Percentiles rank a stretch among this genome's conserved stretches.
Conservation (phyloP, 1,140 invertebrate genomes). For the Cyphomyrmex costatus region DNA sequence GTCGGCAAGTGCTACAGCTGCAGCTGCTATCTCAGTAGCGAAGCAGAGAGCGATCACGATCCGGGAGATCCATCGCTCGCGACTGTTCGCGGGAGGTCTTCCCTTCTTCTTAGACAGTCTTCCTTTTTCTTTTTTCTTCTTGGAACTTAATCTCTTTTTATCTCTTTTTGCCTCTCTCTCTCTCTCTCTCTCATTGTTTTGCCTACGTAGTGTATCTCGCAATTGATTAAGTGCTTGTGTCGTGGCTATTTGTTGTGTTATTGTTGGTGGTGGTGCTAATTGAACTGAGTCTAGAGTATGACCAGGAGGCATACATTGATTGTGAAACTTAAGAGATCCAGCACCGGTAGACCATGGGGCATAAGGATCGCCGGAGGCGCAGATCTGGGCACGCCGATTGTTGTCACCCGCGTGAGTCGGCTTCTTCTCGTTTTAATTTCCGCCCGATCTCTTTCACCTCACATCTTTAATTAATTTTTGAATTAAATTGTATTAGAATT, state of each 20-base stretch:
- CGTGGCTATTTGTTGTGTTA: slow-evolving; percentile 33
- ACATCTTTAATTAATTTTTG: neutral
- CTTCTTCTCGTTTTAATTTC: slow-evolving; percentile 43
- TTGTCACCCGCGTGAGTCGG: slow-evolving; percentile 95
- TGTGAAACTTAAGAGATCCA: slow-evolving; percentile 92
- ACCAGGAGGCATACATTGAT: slow-evolving; percentile 91
- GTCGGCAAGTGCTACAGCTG: slow-evolving; percentile 69
- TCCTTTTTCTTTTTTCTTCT: neutral
- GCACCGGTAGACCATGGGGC: slow-evolving; percentile 94
- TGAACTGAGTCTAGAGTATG: slow-evolving; percentile 79
- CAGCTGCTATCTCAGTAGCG: slow-evolving; percentile 68
- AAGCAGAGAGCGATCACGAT: slow-evolving; percentile 64
- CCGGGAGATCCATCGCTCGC: slow-evolving; percentile 51
- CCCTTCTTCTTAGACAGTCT: neutral
- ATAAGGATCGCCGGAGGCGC: slow-evolving; percentile 96
- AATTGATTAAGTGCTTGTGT: slow-evolving; percentile 35
- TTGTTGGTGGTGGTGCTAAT: slow-evolving; percentile 35
- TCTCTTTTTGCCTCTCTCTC: neutral
- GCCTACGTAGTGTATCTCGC: neutral
- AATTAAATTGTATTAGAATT: slow-evolving; percentile 8
- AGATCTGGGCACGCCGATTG: slow-evolving; percentile 95
- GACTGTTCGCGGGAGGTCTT: slow-evolving; percentile 25
- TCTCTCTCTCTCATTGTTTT: neutral
- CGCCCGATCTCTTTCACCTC: neutral
- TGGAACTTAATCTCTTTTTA: neutral